A percentile compares a stretch with the other conserved stretches of the same genome.
Evolutionary conservation across 23 tunicate species (phyloP).

Genomic region (Trididemnum clinides): DNA sequence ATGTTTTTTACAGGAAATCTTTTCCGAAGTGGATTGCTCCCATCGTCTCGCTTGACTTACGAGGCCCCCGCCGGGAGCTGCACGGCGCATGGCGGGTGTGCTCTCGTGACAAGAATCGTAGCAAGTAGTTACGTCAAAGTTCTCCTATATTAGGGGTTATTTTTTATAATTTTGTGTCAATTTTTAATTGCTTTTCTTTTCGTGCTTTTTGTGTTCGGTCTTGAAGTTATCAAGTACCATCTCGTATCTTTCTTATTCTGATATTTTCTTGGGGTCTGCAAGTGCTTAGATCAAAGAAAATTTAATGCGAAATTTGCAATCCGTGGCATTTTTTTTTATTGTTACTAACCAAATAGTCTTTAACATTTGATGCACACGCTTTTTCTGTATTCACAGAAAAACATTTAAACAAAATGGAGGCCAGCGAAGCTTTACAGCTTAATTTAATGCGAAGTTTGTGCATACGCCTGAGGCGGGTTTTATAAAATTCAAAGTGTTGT

Average conservation of each 20-base stretch:
- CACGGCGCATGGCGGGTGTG: constrained; percentile 48
- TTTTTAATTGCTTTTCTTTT: background rate
- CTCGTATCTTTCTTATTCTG: background rate
- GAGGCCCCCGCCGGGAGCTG: constrained; percentile 61
- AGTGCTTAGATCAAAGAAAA: background rate
- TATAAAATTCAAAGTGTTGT: no score
- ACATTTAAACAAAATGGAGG: no score
- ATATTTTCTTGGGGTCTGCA: background rate
- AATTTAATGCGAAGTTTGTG: no score
- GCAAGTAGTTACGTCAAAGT: constrained; percentile 87
- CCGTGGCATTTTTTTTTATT: no score
- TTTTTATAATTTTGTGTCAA: constrained; percentile 6
- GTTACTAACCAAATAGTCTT: no score
- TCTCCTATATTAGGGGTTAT: constrained; percentile 87
- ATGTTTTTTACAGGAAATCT: constrained; percentile 82
- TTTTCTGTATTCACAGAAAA: no score
- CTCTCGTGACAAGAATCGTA: constrained; percentile 96
- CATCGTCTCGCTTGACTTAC: constrained; percentile 74
- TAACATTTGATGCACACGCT: no score
- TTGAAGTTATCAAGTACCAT: constrained; percentile 12
- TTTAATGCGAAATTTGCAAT: background rate
- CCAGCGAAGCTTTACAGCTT: no score
- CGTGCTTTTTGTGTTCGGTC: background rate
- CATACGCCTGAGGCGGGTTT: no score
- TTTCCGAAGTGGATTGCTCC: constrained; percentile 75